Base-by-base conservation (phyloP, 2,113 vertebrate genomes). In the Aspiorhynchus laticeps region DNA sequence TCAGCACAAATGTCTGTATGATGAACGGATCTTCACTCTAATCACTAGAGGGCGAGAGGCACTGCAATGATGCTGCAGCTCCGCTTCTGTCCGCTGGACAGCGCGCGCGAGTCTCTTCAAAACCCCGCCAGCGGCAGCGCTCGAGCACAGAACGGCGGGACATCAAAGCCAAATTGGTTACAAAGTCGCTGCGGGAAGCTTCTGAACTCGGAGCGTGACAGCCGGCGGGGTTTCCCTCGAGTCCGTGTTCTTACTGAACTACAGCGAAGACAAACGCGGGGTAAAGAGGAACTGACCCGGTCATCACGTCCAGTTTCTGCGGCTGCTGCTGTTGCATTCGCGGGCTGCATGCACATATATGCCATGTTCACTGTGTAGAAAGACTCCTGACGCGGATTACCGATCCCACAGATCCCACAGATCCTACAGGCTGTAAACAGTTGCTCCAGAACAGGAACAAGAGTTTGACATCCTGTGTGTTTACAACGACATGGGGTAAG, bases 401-500 rank as follows among this genome's bases (percentile, higher is more conserved):
- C 31, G 86, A 15, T n/a, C n/a, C n/a, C n/a, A 41, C 41, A 41
- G 46, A 12, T 10, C 7, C 1, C 3, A 5, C 67, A 11, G 7
- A 38, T 26, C 24, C 24, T 4, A 75, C 88, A 41, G 69, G 69
- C 36, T 74, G 15, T 8, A 8, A 19, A 21, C 33, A 28, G 81
- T 43, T 28, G 59, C 36, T 41, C 31, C 79, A 80, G 0, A n/a
- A 80, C 79, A 56, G 46, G 82, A 59, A 26, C 71, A 28, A 65
- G 69, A 41, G 71, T 84, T 78, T 79, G 63, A 81, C 87, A 77
- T 82, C 26, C 85, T 73, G 41, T 6, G 83, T 78, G 53, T 83
- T 89, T 75, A 89, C 87, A 91, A 82, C 87, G 92, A 93, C 31
- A 95, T 95, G 93, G 92, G 94, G 94, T 95, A 78, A 94, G 94